Percentiles rank a stretch among this genome's conserved stretches.
These are phyloP conservation scores for Thamnaconus septentrionalis DNA, from an alignment of 2,113 vertebrate genomes.

Conservation along the genomic window DNA sequence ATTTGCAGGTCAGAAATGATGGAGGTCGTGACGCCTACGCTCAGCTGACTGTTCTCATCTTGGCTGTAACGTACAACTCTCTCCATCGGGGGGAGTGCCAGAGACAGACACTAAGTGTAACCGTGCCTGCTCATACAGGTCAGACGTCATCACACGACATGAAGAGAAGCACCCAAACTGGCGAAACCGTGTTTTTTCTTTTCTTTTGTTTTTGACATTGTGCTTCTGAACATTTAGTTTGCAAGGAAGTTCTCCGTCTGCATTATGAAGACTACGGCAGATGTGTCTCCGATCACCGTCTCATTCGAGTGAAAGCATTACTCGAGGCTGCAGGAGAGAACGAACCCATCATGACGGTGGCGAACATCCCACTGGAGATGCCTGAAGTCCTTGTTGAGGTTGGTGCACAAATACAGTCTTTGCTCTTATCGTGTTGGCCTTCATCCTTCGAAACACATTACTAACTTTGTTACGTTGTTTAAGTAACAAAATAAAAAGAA, in stretches of 20 bases:
- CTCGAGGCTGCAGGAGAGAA: constrained; percentile 42
- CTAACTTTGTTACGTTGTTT: too few relatives aligned
- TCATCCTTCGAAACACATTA: too few relatives aligned
- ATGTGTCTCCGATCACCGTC: constrained; percentile 69
- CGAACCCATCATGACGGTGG: constrained; percentile 50
- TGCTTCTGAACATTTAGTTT: constrained; percentile 43
- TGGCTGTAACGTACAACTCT: constrained; percentile 72
- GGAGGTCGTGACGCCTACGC: constrained; percentile 47
- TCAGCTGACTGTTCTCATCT: constrained; percentile 61
- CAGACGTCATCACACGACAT: background rate
- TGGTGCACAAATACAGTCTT: background rate
- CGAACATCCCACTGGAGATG: constrained; percentile 70
- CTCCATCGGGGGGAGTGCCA: constrained; percentile 65
- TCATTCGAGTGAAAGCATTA: constrained; percentile 71
- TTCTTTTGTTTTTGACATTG: too few relatives aligned
- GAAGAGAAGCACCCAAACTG: too few relatives aligned
- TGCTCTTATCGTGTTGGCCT: background rate
- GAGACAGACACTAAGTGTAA: constrained; percentile 51
- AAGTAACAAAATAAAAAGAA: too few relatives aligned
- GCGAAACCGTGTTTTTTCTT: too few relatives aligned
- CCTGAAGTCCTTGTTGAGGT: constrained; percentile 74
- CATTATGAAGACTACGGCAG: constrained; percentile 69
- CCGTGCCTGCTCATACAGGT: constrained; percentile 66
- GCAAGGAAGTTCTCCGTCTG: constrained; percentile 74
- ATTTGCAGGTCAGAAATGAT: constrained; percentile 63